A percentile compares a stretch with the other conserved stretches of the same genome.
phyloP scores from a whole-genome alignment of 2,113 vertebrate genomes.

The Psilopogon haemacephalus region DNA sequence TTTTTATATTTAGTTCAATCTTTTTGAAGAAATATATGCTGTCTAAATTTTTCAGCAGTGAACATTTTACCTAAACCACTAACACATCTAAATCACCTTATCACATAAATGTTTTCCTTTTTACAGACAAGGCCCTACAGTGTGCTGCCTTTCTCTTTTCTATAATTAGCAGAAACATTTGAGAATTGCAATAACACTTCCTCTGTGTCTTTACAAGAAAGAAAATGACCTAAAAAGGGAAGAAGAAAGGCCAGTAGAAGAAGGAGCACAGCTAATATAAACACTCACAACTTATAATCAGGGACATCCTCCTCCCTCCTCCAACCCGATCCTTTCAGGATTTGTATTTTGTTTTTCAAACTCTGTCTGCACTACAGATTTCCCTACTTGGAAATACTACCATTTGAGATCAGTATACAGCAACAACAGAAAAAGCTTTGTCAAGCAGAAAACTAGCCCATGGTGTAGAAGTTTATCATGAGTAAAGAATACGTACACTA shows the following conservation, averaged over 20 bases:
- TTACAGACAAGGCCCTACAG: neutral
- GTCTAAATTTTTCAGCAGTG: neutral
- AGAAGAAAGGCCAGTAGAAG: conserved; percentile 17
- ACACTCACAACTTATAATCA: neutral
- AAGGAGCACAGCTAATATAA: conserved; percentile 25
- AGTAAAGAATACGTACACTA: fast-evolving
- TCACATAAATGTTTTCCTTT: neutral
- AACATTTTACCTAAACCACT: neutral
- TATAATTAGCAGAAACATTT: conserved; percentile 47
- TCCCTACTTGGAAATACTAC: conserved; percentile 56
- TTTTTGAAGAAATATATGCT: neutral
- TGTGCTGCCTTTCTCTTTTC: conserved; percentile 3
- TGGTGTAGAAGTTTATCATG: neutral
- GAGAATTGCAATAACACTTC: conserved; percentile 13
- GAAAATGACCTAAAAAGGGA: conserved; percentile 61
- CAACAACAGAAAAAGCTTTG: conserved; percentile 8
- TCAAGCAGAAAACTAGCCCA: neutral
- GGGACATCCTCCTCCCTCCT: neutral
- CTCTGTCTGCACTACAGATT: conserved; percentile 27
- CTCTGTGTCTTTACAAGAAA: conserved; percentile 30
- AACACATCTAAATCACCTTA: neutral
- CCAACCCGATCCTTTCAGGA: neutral
- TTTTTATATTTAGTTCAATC: neutral
- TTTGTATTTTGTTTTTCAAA: conserved; percentile 34
- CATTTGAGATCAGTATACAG: neutral